These are phyloP conservation scores for Lamellibrachia luymesi DNA, from an alignment of 1,140 invertebrate species.

Conservation along the genomic window DNA sequence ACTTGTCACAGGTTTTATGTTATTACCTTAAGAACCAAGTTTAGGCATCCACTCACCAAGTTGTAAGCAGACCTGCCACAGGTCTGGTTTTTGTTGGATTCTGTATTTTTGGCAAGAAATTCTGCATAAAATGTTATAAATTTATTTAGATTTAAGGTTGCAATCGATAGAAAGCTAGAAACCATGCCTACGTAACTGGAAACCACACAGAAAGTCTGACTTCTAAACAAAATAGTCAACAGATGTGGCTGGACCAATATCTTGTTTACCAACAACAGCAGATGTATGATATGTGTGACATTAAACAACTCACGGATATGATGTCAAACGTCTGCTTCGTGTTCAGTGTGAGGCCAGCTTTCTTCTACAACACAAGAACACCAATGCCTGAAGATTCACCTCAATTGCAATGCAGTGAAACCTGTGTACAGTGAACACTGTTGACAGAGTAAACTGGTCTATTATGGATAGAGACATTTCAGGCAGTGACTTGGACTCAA, in stretches of 20 bases:
- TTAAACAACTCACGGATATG: neutral
- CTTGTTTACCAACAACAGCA: neutral
- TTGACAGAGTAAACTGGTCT: neutral
- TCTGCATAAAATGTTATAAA: no score
- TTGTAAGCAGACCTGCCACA: no score
- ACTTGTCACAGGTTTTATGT: no score
- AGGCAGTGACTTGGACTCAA: no score
- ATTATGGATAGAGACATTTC: no score
- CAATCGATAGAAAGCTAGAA: conserved; percentile 26
- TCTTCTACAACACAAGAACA: conserved; percentile 14
- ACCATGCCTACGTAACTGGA: conserved; percentile 20
- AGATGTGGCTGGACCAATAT: neutral
- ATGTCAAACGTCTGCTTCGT: conserved; percentile 12
- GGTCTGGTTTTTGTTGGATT: no score
- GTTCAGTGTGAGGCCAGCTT: conserved; percentile 15
- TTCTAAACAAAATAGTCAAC: no score
- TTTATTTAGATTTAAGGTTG: no score
- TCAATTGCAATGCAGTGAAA: neutral
- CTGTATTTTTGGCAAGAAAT: no score
- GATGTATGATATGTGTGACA: neutral
- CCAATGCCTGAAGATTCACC: neutral
- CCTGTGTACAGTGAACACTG: neutral
- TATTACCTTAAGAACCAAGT: no score
- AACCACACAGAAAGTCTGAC: no score
- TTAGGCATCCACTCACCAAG: no score